These are phyloP conservation scores for Zaprionus lineosus DNA, from an alignment of 2,888 invertebrate species.

Conservation along the genomic window DNA sequence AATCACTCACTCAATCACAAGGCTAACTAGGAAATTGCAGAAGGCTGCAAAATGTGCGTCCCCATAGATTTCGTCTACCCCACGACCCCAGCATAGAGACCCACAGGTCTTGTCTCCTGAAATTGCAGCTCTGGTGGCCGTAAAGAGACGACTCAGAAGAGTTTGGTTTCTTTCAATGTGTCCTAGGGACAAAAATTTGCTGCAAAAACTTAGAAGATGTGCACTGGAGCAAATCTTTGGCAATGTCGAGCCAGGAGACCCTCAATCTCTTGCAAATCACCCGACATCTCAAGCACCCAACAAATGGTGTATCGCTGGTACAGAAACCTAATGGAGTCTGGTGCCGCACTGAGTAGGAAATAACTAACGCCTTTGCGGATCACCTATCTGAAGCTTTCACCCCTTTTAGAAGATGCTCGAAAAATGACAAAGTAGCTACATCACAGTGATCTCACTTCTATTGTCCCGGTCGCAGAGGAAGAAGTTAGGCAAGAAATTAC, in stretches of 20 bases:
- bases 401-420: not conserved
- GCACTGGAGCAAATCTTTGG: not conserved
- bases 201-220: not conserved
- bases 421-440: not conserved
- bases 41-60: too few relatives aligned
- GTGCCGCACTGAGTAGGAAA: slow-evolving; percentile 5
- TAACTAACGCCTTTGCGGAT: slow-evolving; percentile 7
- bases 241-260: not conserved
- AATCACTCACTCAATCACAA: too few relatives aligned
- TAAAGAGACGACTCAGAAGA: not conserved
- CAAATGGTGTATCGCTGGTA: not conserved
- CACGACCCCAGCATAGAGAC: too few relatives aligned
- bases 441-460: not conserved
- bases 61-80: too few relatives aligned
- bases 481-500: not conserved
- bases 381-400: not conserved
- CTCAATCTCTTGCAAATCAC: slow-evolving; percentile 9
- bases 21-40: too few relatives aligned
- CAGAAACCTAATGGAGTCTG: not conserved
- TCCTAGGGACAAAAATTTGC: slow-evolving; percentile 1
- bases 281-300: not conserved
- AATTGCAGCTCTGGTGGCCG: not conserved
- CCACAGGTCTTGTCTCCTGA: slow-evolving; percentile 4
- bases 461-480: not conserved
- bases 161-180: not conserved